Evolutionary conservation across 2,888 invertebrate genomes (phyloP), one percentile per base, ranked within the genome.

Genomic region (Petrophora chlorosata): DNA sequence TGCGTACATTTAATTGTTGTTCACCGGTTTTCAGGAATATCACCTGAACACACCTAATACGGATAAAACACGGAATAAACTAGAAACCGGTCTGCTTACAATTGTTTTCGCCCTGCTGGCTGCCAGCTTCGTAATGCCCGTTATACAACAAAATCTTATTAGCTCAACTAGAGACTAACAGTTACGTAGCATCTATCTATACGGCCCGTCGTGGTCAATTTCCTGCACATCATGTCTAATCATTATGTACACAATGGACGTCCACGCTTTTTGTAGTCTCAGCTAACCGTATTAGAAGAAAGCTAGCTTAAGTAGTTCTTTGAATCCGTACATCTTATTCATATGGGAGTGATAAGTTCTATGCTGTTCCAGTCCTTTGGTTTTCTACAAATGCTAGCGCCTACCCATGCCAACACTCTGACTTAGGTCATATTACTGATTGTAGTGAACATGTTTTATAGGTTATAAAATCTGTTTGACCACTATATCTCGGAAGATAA

Each of bases 111-210:
- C 76, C 76, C 76, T 73, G 70, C 66, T 71, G 65, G 66, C 63
- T 61, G 64, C 61, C 61, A 58, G 67, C 68, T 53, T 72, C 74
- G 73, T 77, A 76, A 76, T 71, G 73, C 70, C 80, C 79, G 82
- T 85, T 83, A 83, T 77, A 79, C 78, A 82, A 83, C 76, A 79
- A 79, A n/a, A 82, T 84, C 77, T 79, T 82, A 81, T 79, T 79
- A 79, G 73, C 67, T 72, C 66, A 71, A 77, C 73, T 70, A 74
- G 61, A 75, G 61, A 68, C 59, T 60, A 67, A 77, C 76, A 67
- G 79, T 80, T 79, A 78, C 71, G 66, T 75, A 67, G 70, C 67
- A 64, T 64, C 69, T 74, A 70, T 67, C 66, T 51, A 56, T 56
- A 57, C 61, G 61, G 63, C 65, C 57, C 60, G 64, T 61, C 62